phyloP scores from a whole-genome alignment of 2,888 invertebrate species.

The Acrocyrtus sp. region DNA sequence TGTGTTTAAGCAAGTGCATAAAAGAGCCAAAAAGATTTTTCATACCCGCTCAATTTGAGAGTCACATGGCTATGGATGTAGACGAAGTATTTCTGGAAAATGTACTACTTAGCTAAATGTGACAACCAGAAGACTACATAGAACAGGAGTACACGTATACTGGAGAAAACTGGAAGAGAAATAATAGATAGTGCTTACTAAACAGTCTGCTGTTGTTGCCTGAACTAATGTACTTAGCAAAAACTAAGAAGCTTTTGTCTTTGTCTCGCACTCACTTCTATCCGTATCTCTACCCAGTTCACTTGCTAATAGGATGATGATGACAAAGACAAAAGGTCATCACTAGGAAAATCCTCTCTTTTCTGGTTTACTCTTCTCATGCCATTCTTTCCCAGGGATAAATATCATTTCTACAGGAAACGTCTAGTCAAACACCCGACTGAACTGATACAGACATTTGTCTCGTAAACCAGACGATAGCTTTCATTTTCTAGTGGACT shows the following conservation, averaged over 20 bases:
- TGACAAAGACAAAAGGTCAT: conserved; percentile 54
- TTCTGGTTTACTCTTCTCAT: no score
- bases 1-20: background rate
- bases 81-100: background rate
- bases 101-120: conserved; percentile 13
- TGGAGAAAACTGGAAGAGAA: background rate
- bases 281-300: no score
- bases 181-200: conserved; percentile 1
- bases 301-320: conserved; percentile 49
- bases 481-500: no score
- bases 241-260: conserved; percentile 35
- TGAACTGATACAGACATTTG: no score
- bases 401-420: no score
- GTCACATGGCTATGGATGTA: background rate
- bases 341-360: no score
- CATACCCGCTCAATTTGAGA: background rate
- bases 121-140: conserved; percentile 23
- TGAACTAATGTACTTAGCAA: conserved; percentile 5
- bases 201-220: background rate
- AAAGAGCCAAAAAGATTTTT: background rate
- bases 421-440: no score
- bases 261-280: no score
- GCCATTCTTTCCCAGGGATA: no score
- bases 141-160: conserved; percentile 26
- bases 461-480: no score